phyloP scores from a whole-genome alignment of 1,140 invertebrate species.

The Drosophila miranda region DNA sequence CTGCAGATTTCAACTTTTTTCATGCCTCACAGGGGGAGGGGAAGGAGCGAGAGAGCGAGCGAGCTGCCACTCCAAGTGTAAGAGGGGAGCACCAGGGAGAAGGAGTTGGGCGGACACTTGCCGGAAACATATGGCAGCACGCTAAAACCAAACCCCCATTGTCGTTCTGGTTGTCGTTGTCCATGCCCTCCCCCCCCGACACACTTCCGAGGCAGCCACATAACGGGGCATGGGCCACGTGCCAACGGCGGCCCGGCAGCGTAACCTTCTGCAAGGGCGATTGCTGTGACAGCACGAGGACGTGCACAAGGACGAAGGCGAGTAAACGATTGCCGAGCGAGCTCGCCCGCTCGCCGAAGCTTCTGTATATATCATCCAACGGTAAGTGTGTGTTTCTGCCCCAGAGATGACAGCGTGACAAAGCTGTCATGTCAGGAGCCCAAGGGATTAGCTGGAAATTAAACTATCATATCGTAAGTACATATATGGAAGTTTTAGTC shows the following conservation, averaged over 20 bases:
- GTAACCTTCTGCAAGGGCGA: conserved; percentile 66
- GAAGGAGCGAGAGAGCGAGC: too few relatives aligned
- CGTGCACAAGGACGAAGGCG: conserved; percentile 45
- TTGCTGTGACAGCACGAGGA: conserved; percentile 19
- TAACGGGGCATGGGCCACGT: conserved; percentile 65
- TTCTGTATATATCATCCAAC: conserved; percentile 5
- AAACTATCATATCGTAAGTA: too few relatives aligned
- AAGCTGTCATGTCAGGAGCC: too few relatives aligned
- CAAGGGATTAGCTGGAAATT: too few relatives aligned
- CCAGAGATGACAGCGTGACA: too few relatives aligned
- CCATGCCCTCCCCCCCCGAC: background rate
- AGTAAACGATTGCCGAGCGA: conserved; percentile 16
- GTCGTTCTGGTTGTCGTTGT: conserved; percentile 9
- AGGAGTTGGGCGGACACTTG: conserved; percentile 59
- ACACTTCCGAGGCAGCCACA: conserved; percentile 44
- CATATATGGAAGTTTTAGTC: too few relatives aligned
- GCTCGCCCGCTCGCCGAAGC: conserved; percentile 1
- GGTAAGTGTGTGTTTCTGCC: too few relatives aligned
- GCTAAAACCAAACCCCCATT: conserved; percentile 72
- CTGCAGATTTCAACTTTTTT: conserved; percentile 76
- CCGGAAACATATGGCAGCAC: conserved; percentile 78
- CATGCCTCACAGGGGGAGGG: conserved; percentile 42
- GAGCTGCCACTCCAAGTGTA: background rate
- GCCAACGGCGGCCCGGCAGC: conserved; percentile 33
- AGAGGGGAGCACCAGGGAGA: background rate